Conservation (phyloP, 2,888 invertebrate genomes). For the Eurois occulta region DNA sequence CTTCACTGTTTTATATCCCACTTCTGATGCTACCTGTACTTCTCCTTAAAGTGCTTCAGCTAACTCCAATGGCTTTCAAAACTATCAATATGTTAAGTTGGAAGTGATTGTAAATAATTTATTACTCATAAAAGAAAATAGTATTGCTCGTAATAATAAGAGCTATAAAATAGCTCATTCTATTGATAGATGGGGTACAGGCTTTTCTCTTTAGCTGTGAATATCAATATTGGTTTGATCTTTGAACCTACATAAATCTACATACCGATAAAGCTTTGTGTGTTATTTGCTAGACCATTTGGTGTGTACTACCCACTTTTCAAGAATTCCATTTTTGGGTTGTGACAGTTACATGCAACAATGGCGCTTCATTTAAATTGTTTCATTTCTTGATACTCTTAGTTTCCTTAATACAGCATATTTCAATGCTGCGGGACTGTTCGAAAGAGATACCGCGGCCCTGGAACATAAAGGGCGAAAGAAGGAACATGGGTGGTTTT, state of each 20-base stretch:
- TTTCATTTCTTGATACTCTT: not conserved
- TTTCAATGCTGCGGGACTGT: no score
- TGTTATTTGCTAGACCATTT: conserved; percentile 30
- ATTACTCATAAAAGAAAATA: conserved; percentile 64
- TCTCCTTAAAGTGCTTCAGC: conserved; percentile 54
- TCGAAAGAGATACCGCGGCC: no score
- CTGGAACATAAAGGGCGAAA: no score
- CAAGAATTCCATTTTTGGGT: conserved; percentile 10
- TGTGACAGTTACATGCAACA: conserved; percentile 6
- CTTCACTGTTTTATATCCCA: conserved; percentile 23
- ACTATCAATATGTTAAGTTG: conserved; percentile 68
- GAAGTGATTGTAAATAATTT: conserved; percentile 67
- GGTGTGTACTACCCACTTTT: conserved; percentile 17
- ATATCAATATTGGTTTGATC: conserved; percentile 49
- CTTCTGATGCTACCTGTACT: conserved; percentile 58
- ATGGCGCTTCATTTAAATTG: not conserved
- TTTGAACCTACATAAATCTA: conserved; percentile 38
- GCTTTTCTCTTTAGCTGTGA: conserved; percentile 41
- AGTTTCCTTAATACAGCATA: not conserved
- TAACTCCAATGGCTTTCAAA: conserved; percentile 56
- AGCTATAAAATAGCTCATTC: conserved; percentile 45
- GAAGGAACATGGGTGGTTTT: no score
- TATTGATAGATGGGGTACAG: conserved; percentile 43
- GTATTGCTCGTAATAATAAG: conserved; percentile 53
- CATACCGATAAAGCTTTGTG: conserved; percentile 12